A percentile compares a stretch with the other conserved stretches of the same genome.
Evolutionary conservation across 2,113 vertebrate species (phyloP).

Genomic region (Indicator indicator): DNA sequence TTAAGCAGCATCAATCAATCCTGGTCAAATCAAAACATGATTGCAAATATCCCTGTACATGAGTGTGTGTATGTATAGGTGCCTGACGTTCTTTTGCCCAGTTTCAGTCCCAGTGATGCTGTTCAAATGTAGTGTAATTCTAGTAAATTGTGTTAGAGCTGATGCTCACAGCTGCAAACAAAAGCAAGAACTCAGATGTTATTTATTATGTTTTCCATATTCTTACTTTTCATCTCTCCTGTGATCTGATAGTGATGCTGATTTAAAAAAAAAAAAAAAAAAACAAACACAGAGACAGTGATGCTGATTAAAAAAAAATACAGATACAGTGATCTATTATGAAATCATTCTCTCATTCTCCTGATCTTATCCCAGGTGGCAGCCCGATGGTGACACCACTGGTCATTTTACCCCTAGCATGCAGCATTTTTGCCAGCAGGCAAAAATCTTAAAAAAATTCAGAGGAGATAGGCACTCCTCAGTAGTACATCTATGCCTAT

Average conservation of each 20-base stretch:
- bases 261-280: background rate
- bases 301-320: background rate
- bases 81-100: background rate
- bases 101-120: background rate
- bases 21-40: background rate
- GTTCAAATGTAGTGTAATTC: background rate
- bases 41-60: background rate
- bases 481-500: background rate
- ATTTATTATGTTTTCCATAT: background rate
- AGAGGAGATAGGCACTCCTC: background rate
- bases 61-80: background rate
- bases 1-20: background rate
- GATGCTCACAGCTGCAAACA: background rate
- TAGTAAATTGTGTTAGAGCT: background rate
- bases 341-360: background rate
- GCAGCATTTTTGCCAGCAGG: background rate
- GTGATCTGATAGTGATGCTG: background rate
- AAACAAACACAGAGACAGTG: background rate
- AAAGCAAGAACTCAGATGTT: background rate
- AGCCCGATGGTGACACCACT: background rate
- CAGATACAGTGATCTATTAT: background rate
- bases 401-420: background rate
- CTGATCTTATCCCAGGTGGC: background rate
- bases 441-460: background rate
- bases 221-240: background rate